Conservation (phyloP, 2,888 invertebrate species). For the Polia nebulosa region DNA sequence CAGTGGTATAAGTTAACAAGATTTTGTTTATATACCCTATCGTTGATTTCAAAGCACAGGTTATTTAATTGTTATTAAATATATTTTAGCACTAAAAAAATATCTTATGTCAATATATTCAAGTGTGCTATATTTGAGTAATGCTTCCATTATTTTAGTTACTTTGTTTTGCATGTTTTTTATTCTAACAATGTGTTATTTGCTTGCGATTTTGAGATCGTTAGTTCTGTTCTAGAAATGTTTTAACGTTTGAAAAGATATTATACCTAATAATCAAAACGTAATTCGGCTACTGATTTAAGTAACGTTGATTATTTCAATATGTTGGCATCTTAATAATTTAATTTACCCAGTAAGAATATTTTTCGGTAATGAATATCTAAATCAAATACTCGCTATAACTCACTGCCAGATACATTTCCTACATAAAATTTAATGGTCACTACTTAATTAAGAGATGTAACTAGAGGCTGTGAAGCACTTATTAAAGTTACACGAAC, state of each 20-base stretch:
- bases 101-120: conserved; percentile 28
- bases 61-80: conserved; percentile 16
- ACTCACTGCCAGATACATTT: conserved; percentile 38
- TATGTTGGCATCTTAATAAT: conserved; percentile 18
- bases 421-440: conserved; percentile 25
- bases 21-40: conserved; percentile 1
- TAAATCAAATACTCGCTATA: conserved; percentile 46
- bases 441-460: conserved; percentile 45
- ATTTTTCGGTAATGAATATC: conserved; percentile 12
- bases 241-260: conserved; percentile 7
- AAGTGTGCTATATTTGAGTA: conserved; percentile 46
- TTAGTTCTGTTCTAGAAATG: background rate
- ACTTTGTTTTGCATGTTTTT: conserved; percentile 57
- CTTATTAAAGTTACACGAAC: conserved; percentile 64
- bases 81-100: conserved; percentile 28
- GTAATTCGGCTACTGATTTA: conserved; percentile 20
- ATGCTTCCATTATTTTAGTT: conserved; percentile 47
- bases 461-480: conserved; percentile 66
- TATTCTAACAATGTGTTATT: conserved; percentile 31
- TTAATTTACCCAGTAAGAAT: conserved; percentile 9
- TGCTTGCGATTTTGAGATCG: conserved; percentile 22
- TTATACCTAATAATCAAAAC: conserved; percentile 22
- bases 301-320: conserved; percentile 12
- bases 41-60: conserved; percentile 27
- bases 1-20: conserved; percentile 4